phyloP scores from a whole-genome alignment of 2,888 invertebrate genomes.

The Netelia melanura region DNA sequence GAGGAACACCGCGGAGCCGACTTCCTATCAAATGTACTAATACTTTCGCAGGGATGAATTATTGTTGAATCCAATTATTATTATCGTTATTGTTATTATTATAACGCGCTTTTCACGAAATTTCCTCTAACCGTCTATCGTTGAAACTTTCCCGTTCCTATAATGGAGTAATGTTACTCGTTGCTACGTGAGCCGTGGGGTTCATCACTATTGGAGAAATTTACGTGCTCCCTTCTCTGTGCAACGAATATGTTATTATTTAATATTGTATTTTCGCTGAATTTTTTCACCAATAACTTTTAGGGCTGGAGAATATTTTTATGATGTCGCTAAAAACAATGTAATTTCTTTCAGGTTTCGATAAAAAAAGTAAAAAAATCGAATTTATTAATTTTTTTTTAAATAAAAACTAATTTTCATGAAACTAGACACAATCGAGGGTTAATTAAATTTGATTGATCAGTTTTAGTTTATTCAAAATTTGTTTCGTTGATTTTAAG shows the following conservation, averaged over 20 bases:
- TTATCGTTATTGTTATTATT: conserved; percentile 32
- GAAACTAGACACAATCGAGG: no score
- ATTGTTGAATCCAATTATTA: conserved; percentile 55
- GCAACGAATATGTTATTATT: not conserved
- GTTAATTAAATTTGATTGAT: no score
- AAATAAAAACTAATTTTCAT: no score
- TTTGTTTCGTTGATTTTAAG: no score
- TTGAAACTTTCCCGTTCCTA: conserved; percentile 8
- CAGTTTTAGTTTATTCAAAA: no score
- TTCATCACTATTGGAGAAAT: not conserved
- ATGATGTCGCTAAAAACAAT: no score
- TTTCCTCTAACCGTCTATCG: not conserved
- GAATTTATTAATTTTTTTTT: no score
- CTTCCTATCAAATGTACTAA: conserved; percentile 18
- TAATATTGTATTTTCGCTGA: not conserved
- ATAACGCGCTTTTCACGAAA: conserved; percentile 23
- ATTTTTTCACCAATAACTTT: no score
- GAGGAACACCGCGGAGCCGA: not conserved
- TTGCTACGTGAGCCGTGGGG: not conserved
- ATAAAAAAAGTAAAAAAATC: no score
- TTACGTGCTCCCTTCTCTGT: not conserved
- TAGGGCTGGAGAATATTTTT: no score
- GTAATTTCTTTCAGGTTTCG: no score
- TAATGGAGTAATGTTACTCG: not conserved
- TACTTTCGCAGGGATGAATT: conserved; percentile 41